Conservation (phyloP, 2,113 vertebrate species). For the Pteronura brasiliensis region DNA sequence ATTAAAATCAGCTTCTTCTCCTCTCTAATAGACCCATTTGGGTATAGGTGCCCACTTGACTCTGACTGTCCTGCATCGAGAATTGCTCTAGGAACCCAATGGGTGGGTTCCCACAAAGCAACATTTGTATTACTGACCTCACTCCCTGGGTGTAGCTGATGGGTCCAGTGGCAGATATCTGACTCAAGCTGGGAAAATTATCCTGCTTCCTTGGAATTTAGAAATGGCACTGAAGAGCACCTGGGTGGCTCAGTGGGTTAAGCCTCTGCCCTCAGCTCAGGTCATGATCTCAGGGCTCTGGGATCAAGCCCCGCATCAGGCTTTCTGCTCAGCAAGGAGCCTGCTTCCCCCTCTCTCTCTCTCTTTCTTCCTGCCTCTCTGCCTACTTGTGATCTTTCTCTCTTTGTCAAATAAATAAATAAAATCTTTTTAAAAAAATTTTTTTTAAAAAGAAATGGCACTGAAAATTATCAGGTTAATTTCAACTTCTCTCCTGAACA, state of each 20-base stretch:
- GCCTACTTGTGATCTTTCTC: too few relatives aligned
- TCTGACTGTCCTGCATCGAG: not conserved
- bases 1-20: not conserved
- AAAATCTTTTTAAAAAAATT: too few relatives aligned
- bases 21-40: not conserved
- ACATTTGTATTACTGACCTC: not conserved
- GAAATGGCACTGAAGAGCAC: not conserved
- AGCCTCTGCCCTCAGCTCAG: too few relatives aligned
- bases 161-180: not conserved
- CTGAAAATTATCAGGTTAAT: not conserved
- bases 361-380: too few relatives aligned
- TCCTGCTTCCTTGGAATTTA: constrained; percentile 7
- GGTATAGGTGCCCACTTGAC: not conserved
- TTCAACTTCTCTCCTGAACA: not conserved
- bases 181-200: not conserved
- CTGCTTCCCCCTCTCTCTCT: too few relatives aligned
- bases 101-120: not conserved
- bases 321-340: too few relatives aligned
- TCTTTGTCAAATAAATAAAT: too few relatives aligned
- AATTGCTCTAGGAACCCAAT: not conserved
- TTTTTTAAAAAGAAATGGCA: not conserved
- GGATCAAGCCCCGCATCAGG: too few relatives aligned
- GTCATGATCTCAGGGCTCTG: too few relatives aligned
- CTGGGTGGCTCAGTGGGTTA: too few relatives aligned
- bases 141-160: not conserved